Evolutionary conservation across 2,113 vertebrate species (phyloP).

Genomic region (Felis chaus): DNA sequence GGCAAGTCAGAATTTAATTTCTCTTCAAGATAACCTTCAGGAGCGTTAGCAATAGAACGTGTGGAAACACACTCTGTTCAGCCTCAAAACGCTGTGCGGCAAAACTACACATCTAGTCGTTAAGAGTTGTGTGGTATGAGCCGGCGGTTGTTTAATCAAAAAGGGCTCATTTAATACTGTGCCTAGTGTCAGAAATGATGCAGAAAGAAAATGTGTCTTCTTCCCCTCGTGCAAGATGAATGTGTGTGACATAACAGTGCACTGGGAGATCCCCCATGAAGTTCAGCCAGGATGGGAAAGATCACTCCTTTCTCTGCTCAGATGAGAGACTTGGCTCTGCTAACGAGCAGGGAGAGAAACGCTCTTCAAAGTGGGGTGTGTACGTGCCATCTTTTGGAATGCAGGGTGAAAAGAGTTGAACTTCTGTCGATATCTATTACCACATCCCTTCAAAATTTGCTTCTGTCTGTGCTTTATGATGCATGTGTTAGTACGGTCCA

Average conservation of each 20-base stretch:
- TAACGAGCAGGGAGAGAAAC: not conserved
- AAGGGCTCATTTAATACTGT: constrained; percentile 34
- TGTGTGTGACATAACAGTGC: not conserved
- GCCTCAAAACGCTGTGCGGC: not conserved
- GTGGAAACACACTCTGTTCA: not conserved
- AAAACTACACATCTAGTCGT: constrained; percentile 46
- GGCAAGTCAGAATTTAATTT: constrained; percentile 48
- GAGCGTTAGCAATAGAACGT: not conserved
- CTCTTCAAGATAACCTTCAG: constrained; percentile 24
- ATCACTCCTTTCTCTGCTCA: not conserved
- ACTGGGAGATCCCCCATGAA: not conserved
- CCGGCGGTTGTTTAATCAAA: constrained; percentile 38
- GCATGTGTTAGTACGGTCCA: not conserved
- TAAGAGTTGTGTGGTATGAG: not conserved
- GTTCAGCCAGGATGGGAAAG: not conserved
- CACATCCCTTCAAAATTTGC: not conserved
- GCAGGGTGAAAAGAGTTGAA: not conserved
- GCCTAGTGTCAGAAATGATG: constrained; percentile 12
- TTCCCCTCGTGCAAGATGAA: constrained; percentile 13
- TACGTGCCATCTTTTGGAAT: not conserved
- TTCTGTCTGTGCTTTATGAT: not conserved
- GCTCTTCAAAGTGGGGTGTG: not conserved
- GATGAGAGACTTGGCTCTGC: not conserved
- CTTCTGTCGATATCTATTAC: not conserved
- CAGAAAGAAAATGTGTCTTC: constrained; percentile 50